A percentile compares a stretch with the other conserved stretches of the same genome.
phyloP scores from a whole-genome alignment of 1,140 invertebrate species.

The Ericerus pela region DNA sequence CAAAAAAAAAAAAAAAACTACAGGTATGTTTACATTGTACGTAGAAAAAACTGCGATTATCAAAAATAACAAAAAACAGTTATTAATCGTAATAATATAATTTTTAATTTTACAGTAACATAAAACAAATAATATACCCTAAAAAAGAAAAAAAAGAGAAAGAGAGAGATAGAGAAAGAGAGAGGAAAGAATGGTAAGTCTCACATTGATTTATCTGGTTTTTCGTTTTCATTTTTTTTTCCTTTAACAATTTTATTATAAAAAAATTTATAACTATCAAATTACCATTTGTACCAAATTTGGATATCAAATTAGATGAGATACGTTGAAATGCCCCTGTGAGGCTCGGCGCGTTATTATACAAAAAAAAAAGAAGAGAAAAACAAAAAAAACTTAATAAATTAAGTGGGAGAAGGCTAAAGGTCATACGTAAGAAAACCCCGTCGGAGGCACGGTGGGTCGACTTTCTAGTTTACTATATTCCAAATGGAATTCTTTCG shows the following conservation, averaged over 20 bases:
- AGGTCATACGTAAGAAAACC: constrained; percentile 8
- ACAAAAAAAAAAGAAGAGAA: too few species aligned
- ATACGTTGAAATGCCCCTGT: constrained; percentile 4
- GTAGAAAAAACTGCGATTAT: constrained; percentile 12
- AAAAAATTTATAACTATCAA: constrained; percentile 7
- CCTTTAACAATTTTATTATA: neutral
- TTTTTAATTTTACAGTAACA: constrained; percentile 12
- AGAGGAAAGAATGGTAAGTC: constrained; percentile 12
- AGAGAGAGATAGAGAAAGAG: too few species aligned
- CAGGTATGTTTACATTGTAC: constrained; percentile 6
- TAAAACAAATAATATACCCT: constrained; percentile 12
- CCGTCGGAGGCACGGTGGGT: constrained; percentile 37
- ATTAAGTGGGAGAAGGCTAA: constrained; percentile 8
- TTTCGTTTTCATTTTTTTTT: neutral
- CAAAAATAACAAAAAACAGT: constrained; percentile 11
- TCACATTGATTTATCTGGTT: constrained; percentile 9
- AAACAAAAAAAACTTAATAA: constrained; percentile 5
- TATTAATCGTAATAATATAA: constrained; percentile 12
- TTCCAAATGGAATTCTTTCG: constrained; percentile 93
- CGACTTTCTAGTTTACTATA: constrained; percentile 92
- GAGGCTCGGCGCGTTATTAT: constrained; percentile 6
- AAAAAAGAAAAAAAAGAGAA: too few species aligned
- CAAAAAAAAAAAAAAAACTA: too few species aligned
- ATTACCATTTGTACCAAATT: constrained; percentile 12
- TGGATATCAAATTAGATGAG: constrained; percentile 9